These are phyloP conservation scores for Nylanderia fulva DNA, from an alignment of 1,140 invertebrate species.

Conservation along the genomic window DNA sequence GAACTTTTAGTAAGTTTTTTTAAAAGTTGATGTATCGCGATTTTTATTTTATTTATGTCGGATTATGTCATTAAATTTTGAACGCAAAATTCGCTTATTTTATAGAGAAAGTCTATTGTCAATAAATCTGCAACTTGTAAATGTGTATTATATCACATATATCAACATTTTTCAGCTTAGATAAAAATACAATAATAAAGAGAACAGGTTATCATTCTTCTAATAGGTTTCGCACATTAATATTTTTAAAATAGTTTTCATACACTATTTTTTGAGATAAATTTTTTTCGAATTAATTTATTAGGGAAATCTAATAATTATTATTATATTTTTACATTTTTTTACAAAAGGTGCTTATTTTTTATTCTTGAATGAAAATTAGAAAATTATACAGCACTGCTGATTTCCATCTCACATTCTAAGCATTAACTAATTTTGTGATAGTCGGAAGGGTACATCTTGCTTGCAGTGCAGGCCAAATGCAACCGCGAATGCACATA, in stretches of 20 bases:
- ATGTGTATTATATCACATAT: background rate
- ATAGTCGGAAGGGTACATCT: constrained; percentile 4
- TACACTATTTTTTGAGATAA: too few relatives aligned
- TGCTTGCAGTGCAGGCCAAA: constrained; percentile 6
- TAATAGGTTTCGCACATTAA: too few relatives aligned
- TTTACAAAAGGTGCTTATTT: background rate
- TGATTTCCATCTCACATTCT: background rate
- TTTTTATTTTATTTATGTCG: background rate
- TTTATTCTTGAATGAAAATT: background rate
- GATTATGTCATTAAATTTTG: constrained; percentile 10
- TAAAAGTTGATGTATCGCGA: background rate
- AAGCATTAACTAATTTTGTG: constrained; percentile 32
- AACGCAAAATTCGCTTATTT: background rate
- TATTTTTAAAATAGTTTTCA: too few relatives aligned
- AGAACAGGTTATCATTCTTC: background rate
- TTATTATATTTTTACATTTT: background rate
- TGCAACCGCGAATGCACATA: constrained; percentile 8
- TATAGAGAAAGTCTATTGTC: background rate
- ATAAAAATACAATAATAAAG: too few relatives aligned
- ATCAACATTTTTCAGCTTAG: background rate
- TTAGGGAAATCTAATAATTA: background rate
- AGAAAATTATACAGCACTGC: background rate
- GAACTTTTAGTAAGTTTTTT: background rate
- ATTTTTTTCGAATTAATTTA: background rate
- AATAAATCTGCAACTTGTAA: background rate